Conservation (phyloP, 2,113 vertebrate genomes). For the Procapra przewalskii region DNA sequence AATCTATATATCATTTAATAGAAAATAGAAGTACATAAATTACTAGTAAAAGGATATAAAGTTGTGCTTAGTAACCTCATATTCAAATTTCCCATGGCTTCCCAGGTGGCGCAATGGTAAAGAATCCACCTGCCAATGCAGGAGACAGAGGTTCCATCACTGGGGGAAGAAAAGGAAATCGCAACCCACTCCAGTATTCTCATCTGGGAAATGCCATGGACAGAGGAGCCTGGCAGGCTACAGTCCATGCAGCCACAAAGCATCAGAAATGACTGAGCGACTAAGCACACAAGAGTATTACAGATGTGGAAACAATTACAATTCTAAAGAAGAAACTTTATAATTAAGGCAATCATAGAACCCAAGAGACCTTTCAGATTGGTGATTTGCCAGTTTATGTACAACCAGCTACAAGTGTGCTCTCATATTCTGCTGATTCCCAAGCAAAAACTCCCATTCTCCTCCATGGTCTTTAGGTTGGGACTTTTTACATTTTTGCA, state of each 20-base stretch:
- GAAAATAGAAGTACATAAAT: neutral
- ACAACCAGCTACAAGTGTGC: neutral
- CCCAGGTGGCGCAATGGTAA: fast-evolving
- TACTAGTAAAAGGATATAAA: neutral
- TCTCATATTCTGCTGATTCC: neutral
- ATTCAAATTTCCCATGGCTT: neutral
- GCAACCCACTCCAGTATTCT: neutral
- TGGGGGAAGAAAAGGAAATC: neutral
- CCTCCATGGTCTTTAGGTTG: neutral
- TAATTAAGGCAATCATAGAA: neutral
- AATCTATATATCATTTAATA: neutral
- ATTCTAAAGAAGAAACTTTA: neutral
- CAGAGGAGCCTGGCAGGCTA: neutral
- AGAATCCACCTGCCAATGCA: neutral
- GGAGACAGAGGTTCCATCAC: neutral
- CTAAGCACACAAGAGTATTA: neutral
- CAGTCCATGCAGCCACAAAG: neutral
- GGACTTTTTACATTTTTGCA: neutral
- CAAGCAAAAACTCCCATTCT: neutral
- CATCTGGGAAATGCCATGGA: neutral
- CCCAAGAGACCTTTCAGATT: neutral
- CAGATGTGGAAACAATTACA: neutral
- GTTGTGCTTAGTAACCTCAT: neutral
- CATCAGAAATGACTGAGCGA: neutral
- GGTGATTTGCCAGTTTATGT: neutral